phyloP scores from a whole-genome alignment of 2,797 vertebrate species.

The Spinibarbus caldwelli region DNA sequence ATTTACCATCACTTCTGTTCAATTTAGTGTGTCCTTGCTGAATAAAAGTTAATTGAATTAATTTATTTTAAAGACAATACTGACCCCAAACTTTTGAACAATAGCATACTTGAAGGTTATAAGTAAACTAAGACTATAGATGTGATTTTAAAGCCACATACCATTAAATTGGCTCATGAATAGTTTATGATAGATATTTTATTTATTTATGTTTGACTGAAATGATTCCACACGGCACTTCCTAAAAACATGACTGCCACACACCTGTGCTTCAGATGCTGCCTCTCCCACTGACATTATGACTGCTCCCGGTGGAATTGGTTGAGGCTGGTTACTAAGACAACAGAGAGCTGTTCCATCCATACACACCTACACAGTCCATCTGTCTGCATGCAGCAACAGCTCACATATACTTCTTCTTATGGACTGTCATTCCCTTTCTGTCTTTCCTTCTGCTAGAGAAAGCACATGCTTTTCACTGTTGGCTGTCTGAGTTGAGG shows the following conservation, averaged over 20 bases:
- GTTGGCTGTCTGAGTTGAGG: slow-evolving; percentile 84
- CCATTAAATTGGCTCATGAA: slow-evolving; percentile 38
- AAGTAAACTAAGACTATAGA: neutral
- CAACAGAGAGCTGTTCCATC: slow-evolving; percentile 67
- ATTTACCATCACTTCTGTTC: neutral
- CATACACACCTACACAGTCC: slow-evolving; percentile 77
- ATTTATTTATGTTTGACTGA: slow-evolving; percentile 39
- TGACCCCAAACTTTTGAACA: neutral
- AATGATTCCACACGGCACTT: slow-evolving; percentile 1
- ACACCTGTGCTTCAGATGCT: slow-evolving; percentile 77
- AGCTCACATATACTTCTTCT: slow-evolving; percentile 14
- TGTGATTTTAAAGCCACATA: slow-evolving; percentile 6
- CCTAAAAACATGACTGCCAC: slow-evolving; percentile 56
- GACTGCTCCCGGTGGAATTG: slow-evolving; percentile 70
- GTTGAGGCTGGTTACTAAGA: slow-evolving; percentile 77
- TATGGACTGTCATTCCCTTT: slow-evolving; percentile 13
- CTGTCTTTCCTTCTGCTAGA: slow-evolving; percentile 73
- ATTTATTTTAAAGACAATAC: neutral
- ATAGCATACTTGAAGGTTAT: neutral
- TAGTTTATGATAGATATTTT: slow-evolving; percentile 22
- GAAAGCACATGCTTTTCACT: slow-evolving; percentile 86
- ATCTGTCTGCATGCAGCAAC: slow-evolving; percentile 68
- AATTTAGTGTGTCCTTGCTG: neutral
- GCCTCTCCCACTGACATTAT: slow-evolving; percentile 66
- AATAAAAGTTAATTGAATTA: neutral